These are phyloP conservation scores for Spodoptera picta DNA, from an alignment of 2,888 invertebrate species.

Conservation along the genomic window DNA sequence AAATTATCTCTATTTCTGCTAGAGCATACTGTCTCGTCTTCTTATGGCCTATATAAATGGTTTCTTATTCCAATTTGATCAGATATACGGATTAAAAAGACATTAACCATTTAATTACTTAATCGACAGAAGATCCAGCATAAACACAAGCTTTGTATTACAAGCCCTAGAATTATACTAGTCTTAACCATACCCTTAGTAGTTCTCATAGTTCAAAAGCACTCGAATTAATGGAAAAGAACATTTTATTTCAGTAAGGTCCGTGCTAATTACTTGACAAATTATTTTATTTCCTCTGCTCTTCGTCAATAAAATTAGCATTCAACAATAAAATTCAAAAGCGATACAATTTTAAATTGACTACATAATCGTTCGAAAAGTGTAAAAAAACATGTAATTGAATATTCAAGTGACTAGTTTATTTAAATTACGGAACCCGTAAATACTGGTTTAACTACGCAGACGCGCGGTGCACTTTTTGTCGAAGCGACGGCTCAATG, in stretches of 20 bases:
- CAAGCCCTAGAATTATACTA: too few species aligned
- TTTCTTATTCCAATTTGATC: too few species aligned
- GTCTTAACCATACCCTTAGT: not conserved
- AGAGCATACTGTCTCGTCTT: too few species aligned
- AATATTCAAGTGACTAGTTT: conserved; percentile 53
- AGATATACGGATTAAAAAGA: too few species aligned
- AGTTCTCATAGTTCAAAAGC: not conserved
- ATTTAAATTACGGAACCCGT: conserved; percentile 55
- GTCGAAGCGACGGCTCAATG: conserved; percentile 28
- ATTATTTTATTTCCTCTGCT: conserved; percentile 11
- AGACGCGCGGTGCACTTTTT: conserved; percentile 36
- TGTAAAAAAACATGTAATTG: conserved; percentile 52
- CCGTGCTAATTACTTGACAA: not conserved
- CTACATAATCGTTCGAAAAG: conserved; percentile 30
- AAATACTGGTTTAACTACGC: conserved; percentile 38
- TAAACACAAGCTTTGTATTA: too few species aligned
- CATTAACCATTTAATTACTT: too few species aligned
- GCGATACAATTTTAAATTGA: conserved; percentile 42
- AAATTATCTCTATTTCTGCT: not conserved
- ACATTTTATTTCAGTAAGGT: too few species aligned
- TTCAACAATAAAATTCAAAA: conserved; percentile 41
- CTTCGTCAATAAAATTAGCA: conserved; percentile 47
- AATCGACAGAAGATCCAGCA: too few species aligned
- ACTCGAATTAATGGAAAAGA: not conserved
- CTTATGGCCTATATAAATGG: too few species aligned